phyloP scores from a whole-genome alignment of 2,113 vertebrate genomes.

The Clupea harengus region DNA sequence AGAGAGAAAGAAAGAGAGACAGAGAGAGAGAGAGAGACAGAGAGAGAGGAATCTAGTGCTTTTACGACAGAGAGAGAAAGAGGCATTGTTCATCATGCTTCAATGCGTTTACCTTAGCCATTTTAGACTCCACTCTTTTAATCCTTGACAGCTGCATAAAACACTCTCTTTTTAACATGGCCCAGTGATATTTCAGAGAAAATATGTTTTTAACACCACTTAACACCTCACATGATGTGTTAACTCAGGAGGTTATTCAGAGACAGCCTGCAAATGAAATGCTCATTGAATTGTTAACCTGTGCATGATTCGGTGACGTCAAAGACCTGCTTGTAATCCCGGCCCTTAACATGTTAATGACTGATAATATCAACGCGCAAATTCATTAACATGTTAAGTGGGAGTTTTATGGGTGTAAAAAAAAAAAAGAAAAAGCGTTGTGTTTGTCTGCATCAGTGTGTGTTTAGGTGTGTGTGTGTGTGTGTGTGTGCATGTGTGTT shows the following conservation, averaged over 20 bases:
- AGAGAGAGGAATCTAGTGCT: neutral
- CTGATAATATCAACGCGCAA: neutral
- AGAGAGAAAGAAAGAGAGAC: conserved; percentile 6
- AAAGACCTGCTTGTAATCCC: neutral
- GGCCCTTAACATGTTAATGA: neutral
- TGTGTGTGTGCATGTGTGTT: neutral
- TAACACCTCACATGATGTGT: neutral
- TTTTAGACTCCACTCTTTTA: neutral
- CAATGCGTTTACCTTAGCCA: neutral
- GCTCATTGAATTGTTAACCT: conserved; percentile 2
- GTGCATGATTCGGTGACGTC: neutral
- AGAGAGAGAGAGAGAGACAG: conserved; percentile 3
- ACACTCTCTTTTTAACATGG: neutral
- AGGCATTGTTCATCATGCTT: conserved; percentile 4
- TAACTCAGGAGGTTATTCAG: neutral
- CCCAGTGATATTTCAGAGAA: neutral
- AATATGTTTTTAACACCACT: neutral
- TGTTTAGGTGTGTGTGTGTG: neutral
- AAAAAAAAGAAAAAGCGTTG: neutral
- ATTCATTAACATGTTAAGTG: neutral
- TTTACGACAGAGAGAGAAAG: neutral
- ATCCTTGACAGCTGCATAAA: neutral
- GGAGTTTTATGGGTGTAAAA: neutral
- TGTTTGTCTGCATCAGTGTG: neutral
- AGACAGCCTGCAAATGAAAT: neutral